Base-by-base conservation (phyloP, 2,113 vertebrate species). In the Thermophis baileyi region DNA sequence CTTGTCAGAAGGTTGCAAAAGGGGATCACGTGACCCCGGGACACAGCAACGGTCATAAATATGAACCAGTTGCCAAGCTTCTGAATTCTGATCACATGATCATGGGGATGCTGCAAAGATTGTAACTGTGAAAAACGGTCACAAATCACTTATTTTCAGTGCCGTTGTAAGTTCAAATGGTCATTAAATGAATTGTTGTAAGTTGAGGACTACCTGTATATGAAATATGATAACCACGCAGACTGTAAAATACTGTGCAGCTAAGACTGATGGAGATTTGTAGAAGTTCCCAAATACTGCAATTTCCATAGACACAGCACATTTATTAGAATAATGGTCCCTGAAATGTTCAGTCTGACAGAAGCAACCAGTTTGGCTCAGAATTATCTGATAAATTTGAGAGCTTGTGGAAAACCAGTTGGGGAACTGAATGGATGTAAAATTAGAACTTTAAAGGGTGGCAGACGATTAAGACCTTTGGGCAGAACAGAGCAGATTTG, bases 121-220 rank as follows among this genome's bases (percentile, higher is more conserved):
- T 60, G 55, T 3, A 60, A 10, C 55, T 60, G 55, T 57, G 55
- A 60, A 60, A 60, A 60, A 11, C 0, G 0, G 55, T 11, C 55
- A 27, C 27, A 57, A 57, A 3, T 60, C 55, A 60, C 55, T 27
- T 60, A n/a, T 60, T 60, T 60, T 11, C 25, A 60, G 1, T 60
- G 55, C 24, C 3, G 0, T 10, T 60, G 9, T 60, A 60, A 27
- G 55, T 27, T 60, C 1, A 0, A 25, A 9, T 7, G 8, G 6
- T 27, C 55, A 60, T 25, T 60, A 60, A 60, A 60, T 60, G 25
- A 9, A 27, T 25, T 11, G 1, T 60, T 60, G 55, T 60, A 60
- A 27, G 25, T 27, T 60, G 25, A 60, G 25, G 8, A 27, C 55
- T 27, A 60, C 55, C 25, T 27, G 8, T 60, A 81, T 81, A 9